Evolutionary conservation across 2,888 invertebrate genomes (phyloP), one percentile per base, ranked within the genome.

Genomic region (Chesias legatella): DNA sequence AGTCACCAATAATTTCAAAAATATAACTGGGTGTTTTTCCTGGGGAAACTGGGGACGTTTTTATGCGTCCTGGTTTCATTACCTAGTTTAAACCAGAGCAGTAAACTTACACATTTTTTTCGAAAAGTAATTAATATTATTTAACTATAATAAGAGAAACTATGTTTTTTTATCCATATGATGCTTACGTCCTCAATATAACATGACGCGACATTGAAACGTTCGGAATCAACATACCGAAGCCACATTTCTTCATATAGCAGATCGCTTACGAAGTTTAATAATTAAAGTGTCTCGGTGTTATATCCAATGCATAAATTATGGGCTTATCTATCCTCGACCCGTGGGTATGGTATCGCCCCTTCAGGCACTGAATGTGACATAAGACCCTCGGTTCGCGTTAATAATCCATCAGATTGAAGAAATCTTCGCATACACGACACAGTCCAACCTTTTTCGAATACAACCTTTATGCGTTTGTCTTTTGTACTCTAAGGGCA

Each of bases 331-430:
- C 73, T 74, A 66, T 73, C 68, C 59, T 53, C 56, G 55, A 38
- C 56, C 60, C 44, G 59, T 37, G 64, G 59, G 70, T 43, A 47
- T 43, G 59, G 70, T 43, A 47, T 43, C 46, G 45, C 52, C 62
- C 62, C 63, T 59, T 49, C 52, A 58, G 57, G 63, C 62, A 53
- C 60, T 63, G 66, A 53, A 54, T 60, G 69, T 68, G 67, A 68
- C 67, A 60, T 55, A 57, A 64, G 62, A 61, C 62, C 65, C 60
- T 61, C 60, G 62, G 59, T 26, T 58, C 48, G 49, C 64, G 60
- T 79, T 73, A 79, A 79, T 79, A 78, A 76, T 79, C 69, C 70
- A 79, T 74, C 63, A 70, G 68, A 70, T 74, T 77, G 75, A 75
- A 72, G 70, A 69, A 77, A 77, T 76, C 73, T 67, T 67, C 58